Base-by-base conservation (phyloP, 2,797 vertebrate species). In the Myotis myotis region DNA sequence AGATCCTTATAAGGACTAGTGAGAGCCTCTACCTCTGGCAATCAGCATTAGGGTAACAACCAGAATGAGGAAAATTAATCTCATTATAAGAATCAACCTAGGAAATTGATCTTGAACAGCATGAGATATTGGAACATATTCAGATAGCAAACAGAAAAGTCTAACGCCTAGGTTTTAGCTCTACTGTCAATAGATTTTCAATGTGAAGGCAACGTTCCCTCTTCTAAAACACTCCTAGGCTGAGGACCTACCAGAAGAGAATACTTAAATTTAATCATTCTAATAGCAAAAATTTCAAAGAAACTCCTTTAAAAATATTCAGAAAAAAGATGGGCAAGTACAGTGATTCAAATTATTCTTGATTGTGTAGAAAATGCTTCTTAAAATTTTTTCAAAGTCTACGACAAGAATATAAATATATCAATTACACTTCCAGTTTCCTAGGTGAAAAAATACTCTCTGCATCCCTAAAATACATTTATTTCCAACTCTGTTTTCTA, bases 321-420 rank as follows among this genome's bases (percentile, higher is more conserved):
- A 28, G 86, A 80, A 96, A 97, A 74, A 95, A 60, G 44, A 79
- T 30, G 89, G 80, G 68, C 92, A 96, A 93, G 95, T 96, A n/a
- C 80, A 44, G 74, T 93, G 87, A 95, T 95, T 96, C 84, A 96
- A 92, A 97, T 95, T 96, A 91, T 53, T 57, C 84, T 96, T 95
- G 80, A 97, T 93, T 95, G 84, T 95, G 64, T 94, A 95, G 78
- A 93, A 97, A 97, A 91, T 68, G 51, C 87, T 96, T 95, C 91
- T 91, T 94, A 89, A 91, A 94, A 93, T 91, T 38, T 82, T 95
- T 96, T 84, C 87, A 95, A 55, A 95, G 72, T 87, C 72, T 71
- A 79, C 17, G 25, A 95, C 19, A 55, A 15, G 23, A 89, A 93
- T 95, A 84, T 96, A 94, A 97, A 97, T 96, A 95, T 95, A 96